Base-by-base conservation (phyloP, 1,140 invertebrate genomes). In the Ceratosolen fusciceps region DNA sequence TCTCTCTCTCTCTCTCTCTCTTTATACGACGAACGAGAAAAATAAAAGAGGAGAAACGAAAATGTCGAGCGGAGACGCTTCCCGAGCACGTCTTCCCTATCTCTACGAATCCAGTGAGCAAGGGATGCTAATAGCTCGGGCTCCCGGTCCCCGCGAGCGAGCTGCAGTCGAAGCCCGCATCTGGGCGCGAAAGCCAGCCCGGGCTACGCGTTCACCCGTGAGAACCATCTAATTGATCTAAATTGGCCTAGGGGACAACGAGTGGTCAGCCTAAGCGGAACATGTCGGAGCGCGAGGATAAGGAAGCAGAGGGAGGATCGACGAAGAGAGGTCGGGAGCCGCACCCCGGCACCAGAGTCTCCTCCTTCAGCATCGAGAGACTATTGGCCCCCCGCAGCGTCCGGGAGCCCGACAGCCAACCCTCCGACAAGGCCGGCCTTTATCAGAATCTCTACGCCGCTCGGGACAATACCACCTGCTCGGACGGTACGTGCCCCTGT, bases 311-410 rank as follows among this genome's bases (percentile, higher is more conserved):
- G 31, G 82, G 67, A 4, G 83, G 82, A 67, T 67, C 26, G 0
- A 70, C 58, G 0, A 85, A 81, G 34, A 73, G 37, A 26, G 68
- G 62, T 37, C 79, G 21, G 16, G 74, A n/a, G 2, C 60, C 60
- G 16, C 21, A 16, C 31, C 31, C 34, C 62, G 34, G 14, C 56
- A 62, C 81, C 0, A 88, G 83, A 82, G 76, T 85, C 37, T 85
- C 85, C 9, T 83, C 84, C 12, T 89, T 89, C 52, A 89, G 88
- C 70, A 89, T 89, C 72, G 88, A 89, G 56, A 87, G 88, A 80
- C 79, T 89, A 34, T 78, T 89, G 72, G 86, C 86, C 14, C 87
- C 86, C 0, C 82, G 60, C 16, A 73, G n/a, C 43, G 58, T 58
- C 24, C 54, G 26, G 24, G n/a, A 43, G 14, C 31, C 0, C 14